phyloP scores from a whole-genome alignment of 1,140 invertebrate species.

The Macrobrachium nipponense region DNA sequence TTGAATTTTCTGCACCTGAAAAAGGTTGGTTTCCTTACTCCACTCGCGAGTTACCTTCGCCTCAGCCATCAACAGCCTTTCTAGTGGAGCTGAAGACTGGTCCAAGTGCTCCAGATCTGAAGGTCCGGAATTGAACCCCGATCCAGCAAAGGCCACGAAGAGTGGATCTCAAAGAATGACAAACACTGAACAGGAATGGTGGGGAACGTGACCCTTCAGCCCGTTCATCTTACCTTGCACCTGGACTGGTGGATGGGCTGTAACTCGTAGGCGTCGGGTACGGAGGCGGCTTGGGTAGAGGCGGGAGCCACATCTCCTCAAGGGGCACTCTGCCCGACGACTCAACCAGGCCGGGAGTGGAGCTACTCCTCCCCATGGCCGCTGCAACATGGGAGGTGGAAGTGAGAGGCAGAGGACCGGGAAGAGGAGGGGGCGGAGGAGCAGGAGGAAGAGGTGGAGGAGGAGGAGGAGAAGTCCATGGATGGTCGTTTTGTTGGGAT shows the following conservation, averaged over 20 bases:
- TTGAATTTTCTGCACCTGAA: too few relatives aligned
- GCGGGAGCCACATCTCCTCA: conserved; percentile 85
- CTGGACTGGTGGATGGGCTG: conserved; percentile 50
- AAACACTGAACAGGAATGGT: background rate
- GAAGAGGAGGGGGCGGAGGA: conserved; percentile 18
- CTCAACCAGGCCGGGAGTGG: conserved; percentile 94
- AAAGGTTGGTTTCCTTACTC: too few relatives aligned
- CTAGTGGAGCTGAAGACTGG: too few relatives aligned
- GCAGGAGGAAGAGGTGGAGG: conserved; percentile 17
- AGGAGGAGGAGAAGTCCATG: conserved; percentile 18
- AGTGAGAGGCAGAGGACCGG: conserved; percentile 29
- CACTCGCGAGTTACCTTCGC: too few relatives aligned
- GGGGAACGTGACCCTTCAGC: conserved; percentile 14
- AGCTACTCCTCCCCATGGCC: conserved; percentile 88
- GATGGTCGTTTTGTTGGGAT: conserved; percentile 13
- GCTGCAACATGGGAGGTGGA: conserved; percentile 55
- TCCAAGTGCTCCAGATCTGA: too few relatives aligned
- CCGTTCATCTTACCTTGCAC: background rate
- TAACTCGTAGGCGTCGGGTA: conserved; percentile 63
- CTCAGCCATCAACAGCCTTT: too few relatives aligned
- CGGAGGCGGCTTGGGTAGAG: conserved; percentile 65
- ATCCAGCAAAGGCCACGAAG: too few relatives aligned
- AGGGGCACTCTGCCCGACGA: conserved; percentile 87
- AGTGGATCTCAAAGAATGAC: background rate
- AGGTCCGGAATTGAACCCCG: too few relatives aligned